These are phyloP conservation scores for Dasypolia templi DNA, from an alignment of 2,888 invertebrate genomes.

Conservation along the genomic window DNA sequence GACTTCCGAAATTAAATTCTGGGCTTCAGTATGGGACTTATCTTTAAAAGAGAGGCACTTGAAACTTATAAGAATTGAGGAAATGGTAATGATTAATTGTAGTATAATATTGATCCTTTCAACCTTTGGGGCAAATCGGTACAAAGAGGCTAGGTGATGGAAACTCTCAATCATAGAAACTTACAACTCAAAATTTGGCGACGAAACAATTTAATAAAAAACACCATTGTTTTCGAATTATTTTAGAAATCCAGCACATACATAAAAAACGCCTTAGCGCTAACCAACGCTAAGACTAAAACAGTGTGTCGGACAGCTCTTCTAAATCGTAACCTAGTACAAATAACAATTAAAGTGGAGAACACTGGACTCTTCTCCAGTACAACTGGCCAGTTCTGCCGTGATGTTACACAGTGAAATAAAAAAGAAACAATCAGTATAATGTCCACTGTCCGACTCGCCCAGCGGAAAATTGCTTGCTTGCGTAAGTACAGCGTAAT, in stretches of 20 bases:
- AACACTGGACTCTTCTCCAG: conserved; percentile 26
- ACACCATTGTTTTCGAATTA: no score
- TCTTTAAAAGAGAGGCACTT: no score
- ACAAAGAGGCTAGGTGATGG: no score
- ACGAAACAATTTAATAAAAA: no score
- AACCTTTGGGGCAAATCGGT: no score
- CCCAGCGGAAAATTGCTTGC: conserved; percentile 63
- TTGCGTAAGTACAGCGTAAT: conserved; percentile 59
- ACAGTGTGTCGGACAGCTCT: neutral
- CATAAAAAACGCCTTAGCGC: neutral
- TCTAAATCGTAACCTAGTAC: conserved; percentile 12
- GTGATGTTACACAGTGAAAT: conserved; percentile 39
- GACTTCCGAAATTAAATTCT: no score
- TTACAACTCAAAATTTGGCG: neutral
- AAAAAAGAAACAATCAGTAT: conserved; percentile 61
- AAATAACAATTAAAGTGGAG: conserved; percentile 47
- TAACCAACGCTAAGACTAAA: neutral
- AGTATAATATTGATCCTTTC: no score
- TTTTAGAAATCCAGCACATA: neutral
- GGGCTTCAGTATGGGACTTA: no score
- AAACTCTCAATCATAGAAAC: neutral
- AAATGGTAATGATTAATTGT: no score
- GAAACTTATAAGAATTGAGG: no score
- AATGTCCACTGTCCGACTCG: conserved; percentile 52
- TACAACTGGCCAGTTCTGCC: conserved; percentile 26